A percentile compares a stretch with the other conserved stretches of the same genome.
Conservation (phyloP, 1,140 invertebrate species). For the Cherax quadricarinatus region DNA sequence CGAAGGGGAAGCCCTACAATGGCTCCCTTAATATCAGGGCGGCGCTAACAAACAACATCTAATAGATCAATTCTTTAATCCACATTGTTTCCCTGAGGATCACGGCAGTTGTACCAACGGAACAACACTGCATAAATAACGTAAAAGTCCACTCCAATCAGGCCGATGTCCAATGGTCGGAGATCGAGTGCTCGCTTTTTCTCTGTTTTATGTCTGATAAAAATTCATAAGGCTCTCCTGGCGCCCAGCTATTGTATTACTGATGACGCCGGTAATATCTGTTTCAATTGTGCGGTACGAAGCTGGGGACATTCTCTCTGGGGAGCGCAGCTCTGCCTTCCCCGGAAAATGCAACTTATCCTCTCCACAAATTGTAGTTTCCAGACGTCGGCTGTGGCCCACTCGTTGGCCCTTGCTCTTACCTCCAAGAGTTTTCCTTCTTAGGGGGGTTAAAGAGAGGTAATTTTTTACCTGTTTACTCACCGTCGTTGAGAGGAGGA, state of each 20-base stretch:
- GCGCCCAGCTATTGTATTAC: conserved; percentile 72
- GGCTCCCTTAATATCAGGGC: background rate
- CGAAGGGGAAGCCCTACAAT: background rate
- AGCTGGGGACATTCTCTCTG: conserved; percentile 53
- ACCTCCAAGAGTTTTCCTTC: background rate
- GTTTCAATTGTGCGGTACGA: conserved; percentile 68
- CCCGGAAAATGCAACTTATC: background rate
- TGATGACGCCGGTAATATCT: conserved; percentile 72
- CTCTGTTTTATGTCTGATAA: conserved; percentile 73
- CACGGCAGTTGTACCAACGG: conserved; percentile 46
- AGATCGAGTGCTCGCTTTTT: conserved; percentile 73
- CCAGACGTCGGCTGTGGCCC: background rate
- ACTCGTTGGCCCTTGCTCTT: background rate
- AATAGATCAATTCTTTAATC: conserved; percentile 70
- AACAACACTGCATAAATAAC: conserved; percentile 67
- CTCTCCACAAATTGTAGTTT: background rate
- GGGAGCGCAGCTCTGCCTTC: conserved; percentile 21
- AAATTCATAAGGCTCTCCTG: conserved; percentile 73
- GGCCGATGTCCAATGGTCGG: conserved; percentile 69
- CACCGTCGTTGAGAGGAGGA: background rate
- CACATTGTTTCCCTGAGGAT: conserved; percentile 38
- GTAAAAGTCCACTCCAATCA: conserved; percentile 73
- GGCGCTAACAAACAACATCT: conserved; percentile 61
- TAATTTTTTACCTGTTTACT: too few species aligned
- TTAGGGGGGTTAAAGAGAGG: too few species aligned